Base-by-base conservation (phyloP, 2,113 vertebrate species). In the Chascanopsetta lugubris region DNA sequence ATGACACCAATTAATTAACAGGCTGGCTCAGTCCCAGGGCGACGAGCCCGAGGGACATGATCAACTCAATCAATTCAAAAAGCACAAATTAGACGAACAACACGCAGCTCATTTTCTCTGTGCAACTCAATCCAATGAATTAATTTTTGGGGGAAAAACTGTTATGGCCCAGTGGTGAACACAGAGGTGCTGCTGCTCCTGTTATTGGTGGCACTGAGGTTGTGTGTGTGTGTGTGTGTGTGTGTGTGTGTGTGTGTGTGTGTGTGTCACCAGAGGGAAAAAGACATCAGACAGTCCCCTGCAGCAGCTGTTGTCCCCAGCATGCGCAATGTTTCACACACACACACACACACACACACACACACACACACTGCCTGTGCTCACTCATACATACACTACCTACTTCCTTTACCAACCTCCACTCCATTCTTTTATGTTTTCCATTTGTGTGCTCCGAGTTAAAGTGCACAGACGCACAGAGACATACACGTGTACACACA, bases 261-360 rank as follows among this genome's bases (percentile, higher is more conserved):
- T 22, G 45, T 43, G 30, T 56, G 26, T 76, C 74, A 79, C 47
- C 25, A 50, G 58, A 59, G 4, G 11, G 53, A 11, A 55, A 61
- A 65, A 68, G 43, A 30, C 61, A 63, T 73, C 65, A 42, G 71
- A 80, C 78, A 75, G 65, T 75, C 73, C 84, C 85, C 78, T 71
- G 69, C 69, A 89, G 85, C 85, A 85, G 71, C 85, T 77, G 83
- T 65, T 77, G 72, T 82, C 78, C 73, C 80, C 48, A 57, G 69
- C 2, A 62, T 56, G 57, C 64, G 49, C 61, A 62, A 22, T 49
- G 53, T 49, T 73, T 57, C 50, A 6, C 29, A 45, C 40, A 62
- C 48, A 66, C 59, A 53, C 38, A 25, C 18, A 61, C 36, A 61
- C 38, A 68, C 24, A 21, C 10, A 63, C 5, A 63, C 8, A 25